Evolutionary conservation across 2,888 invertebrate genomes (phyloP).

Genomic region (Caenorhabditis sinica): DNA sequence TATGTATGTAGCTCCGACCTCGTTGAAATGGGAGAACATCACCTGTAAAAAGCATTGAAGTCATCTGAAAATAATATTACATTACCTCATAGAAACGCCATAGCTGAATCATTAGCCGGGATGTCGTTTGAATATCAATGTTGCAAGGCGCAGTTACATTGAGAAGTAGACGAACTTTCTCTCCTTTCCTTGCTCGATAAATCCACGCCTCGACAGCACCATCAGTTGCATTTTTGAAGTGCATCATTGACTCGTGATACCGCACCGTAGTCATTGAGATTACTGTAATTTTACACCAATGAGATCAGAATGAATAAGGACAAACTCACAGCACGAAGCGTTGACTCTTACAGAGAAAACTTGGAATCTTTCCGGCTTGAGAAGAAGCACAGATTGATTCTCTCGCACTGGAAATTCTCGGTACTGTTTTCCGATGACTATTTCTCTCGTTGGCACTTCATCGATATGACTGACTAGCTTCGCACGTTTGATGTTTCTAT

Average conservation of each 20-base stretch:
- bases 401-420: neutral
- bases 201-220: slow-evolving; percentile 48
- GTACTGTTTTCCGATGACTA: slow-evolving; percentile 34
- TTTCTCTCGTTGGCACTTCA: slow-evolving; percentile 33
- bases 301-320: neutral
- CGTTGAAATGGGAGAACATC: slow-evolving; percentile 36
- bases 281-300: slow-evolving; percentile 23
- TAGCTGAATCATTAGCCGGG: neutral
- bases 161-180: slow-evolving; percentile 42
- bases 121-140: slow-evolving; percentile 21
- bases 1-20: slow-evolving; percentile 42
- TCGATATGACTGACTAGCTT: slow-evolving; percentile 32
- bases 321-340: slow-evolving; percentile 44
- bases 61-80: neutral
- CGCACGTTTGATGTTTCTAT: slow-evolving; percentile 28
- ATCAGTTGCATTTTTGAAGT: slow-evolving; percentile 38
- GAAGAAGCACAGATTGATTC: slow-evolving; percentile 17
- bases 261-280: slow-evolving; percentile 43
- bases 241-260: slow-evolving; percentile 26
- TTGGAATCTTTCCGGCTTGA: slow-evolving; percentile 27
- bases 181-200: slow-evolving; percentile 15
- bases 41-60: slow-evolving; percentile 17
- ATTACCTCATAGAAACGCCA: slow-evolving; percentile 44
- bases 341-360: slow-evolving; percentile 37
- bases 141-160: slow-evolving; percentile 35